Base-by-base conservation (phyloP, 1,140 invertebrate genomes). In the Drosophila miranda region DNA sequence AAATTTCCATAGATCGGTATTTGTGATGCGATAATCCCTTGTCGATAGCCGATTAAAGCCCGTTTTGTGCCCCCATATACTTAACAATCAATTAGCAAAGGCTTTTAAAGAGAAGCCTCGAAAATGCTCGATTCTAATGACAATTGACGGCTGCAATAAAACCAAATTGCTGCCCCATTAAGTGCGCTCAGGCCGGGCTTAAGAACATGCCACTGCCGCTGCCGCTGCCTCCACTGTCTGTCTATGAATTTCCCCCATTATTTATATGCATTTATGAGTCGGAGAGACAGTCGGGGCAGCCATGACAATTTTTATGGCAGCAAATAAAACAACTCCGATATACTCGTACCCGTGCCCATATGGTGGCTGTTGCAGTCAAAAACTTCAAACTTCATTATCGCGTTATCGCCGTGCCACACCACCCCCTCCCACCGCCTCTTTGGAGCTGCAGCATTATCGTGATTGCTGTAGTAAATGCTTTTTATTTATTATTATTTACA, bases 401-500 rank as follows among this genome's bases (percentile, higher is more conserved):
- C 38, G 46, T 45, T 53, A 61, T 73, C 44, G 51, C 70, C 6
- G 2, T 38, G 26, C 13, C 19, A 21, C 48, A 26, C 48, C 11
- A 19, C 14, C 2, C 2, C 3, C 28, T 5, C 6, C 19, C 28
- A 11, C 2, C n/a, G 11, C n/a, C 16, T 19, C 44, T 41, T 14
- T 50, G 34, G 21, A 21, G 45, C 58, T 74, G 71, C 72, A 75
- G 71, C 72, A 75, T 75, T 75, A 83, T 82, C 75, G 57, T 63
- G 78, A 82, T 83, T 77, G 78, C 63, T 59, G 79, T 77, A 78
- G 74, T 82, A 78, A 82, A 74, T 83, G 79, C 66, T 66, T 83
- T 82, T 82, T 66, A 70, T 82, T 82, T 80, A 82, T 83, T 81
- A 74, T 86, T 86, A 86, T 86, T 86, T 86, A 82, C 81, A 82